These are phyloP conservation scores for Euglossa dilemma DNA, from an alignment of 1,140 invertebrate species.

Conservation along the genomic window DNA sequence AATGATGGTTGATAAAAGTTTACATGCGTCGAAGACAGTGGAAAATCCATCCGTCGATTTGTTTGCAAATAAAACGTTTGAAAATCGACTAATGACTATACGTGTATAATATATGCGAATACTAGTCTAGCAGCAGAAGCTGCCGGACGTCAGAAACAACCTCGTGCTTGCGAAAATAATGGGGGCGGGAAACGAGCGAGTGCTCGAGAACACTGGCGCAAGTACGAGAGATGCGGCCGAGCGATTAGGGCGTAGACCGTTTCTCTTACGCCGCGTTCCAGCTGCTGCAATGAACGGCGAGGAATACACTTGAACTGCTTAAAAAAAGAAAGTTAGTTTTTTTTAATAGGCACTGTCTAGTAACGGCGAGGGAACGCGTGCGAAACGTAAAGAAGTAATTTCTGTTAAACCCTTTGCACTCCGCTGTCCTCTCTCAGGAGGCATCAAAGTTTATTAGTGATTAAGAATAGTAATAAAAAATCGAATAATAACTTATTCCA, in stretches of 20 bases:
- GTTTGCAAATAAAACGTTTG: slow-evolving; percentile 26
- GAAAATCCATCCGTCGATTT: background rate
- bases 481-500: no score
- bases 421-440: no score
- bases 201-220: slow-evolving; percentile 38
- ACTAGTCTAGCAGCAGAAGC: slow-evolving; percentile 4
- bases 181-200: slow-evolving; percentile 46
- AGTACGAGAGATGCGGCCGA: slow-evolving; percentile 46
- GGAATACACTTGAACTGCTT: slow-evolving; percentile 14
- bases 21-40: no score
- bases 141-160: slow-evolving; percentile 48
- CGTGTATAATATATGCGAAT: slow-evolving; percentile 45
- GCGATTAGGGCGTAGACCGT: slow-evolving; percentile 43
- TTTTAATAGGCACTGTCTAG: background rate
- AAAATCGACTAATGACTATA: slow-evolving; percentile 42
- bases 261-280: slow-evolving; percentile 24
- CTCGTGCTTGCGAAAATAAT: slow-evolving; percentile 47
- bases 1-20: no score
- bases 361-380: background rate
- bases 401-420: background rate
- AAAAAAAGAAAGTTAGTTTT: background rate
- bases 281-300: slow-evolving; percentile 12
- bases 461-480: no score
- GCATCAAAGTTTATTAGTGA: no score
- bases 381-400: background rate